Conservation (phyloP, 92 coral and sea anemone genomes). For the Pocillopora grandis region DNA sequence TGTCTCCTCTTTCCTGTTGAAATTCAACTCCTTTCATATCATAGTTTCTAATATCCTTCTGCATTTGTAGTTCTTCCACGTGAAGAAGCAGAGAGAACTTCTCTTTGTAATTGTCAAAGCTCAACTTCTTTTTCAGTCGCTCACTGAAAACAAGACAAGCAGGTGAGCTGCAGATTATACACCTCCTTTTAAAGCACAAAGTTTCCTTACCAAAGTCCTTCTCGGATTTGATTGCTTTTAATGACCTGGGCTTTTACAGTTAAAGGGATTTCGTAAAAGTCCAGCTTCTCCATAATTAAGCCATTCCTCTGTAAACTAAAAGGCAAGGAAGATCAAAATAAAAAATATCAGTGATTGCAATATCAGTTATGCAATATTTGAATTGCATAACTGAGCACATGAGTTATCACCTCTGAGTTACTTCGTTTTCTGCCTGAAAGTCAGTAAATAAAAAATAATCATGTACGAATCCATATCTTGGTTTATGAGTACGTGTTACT, state of each 20-base stretch:
- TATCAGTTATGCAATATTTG: background rate
- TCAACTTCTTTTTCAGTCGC: constrained; percentile 43
- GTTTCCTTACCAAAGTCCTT: constrained; percentile 30
- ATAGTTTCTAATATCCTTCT: constrained; percentile 68
- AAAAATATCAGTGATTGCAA: background rate
- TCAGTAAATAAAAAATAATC: no score
- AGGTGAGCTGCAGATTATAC: background rate
- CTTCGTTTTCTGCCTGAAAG: no score
- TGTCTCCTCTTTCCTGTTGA: constrained; percentile 28
- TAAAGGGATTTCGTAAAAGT: constrained; percentile 44
- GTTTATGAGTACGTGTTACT: no score
- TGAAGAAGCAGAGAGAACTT: constrained; percentile 56
- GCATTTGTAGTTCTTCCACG: constrained; percentile 75
- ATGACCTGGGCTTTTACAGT: constrained; percentile 44
- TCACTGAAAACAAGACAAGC: constrained; percentile 19
- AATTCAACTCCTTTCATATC: constrained; percentile 68
- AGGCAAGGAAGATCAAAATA: background rate
- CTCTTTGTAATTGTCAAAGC: constrained; percentile 55
- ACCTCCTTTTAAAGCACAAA: background rate
- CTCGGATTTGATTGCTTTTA: constrained; percentile 19
- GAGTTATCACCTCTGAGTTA: no score
- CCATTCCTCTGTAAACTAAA: constrained; percentile 53
- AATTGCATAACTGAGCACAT: no score
- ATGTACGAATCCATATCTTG: no score
- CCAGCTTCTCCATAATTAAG: constrained; percentile 36